Evolutionary conservation across 2,113 vertebrate species (phyloP), one percentile per base, ranked within the genome.

Genomic region (Rhinoptilus africanus): DNA sequence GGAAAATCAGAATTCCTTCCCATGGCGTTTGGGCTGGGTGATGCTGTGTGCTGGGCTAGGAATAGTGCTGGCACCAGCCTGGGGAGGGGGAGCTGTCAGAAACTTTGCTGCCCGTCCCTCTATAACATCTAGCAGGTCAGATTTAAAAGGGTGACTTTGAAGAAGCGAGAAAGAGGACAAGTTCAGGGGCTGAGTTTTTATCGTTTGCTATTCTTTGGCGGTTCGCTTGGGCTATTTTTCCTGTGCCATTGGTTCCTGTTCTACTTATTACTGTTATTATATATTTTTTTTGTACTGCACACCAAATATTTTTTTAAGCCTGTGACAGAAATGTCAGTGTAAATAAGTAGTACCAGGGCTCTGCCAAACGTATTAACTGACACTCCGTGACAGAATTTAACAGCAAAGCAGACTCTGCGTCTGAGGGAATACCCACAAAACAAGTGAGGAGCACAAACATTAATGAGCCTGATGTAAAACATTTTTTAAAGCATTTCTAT

Each of bases 401-500:
- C 37, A 72, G 87, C 86, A 95, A 97, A 97, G 91, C 87, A 75
- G 96, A 96, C 88, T 97, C 92, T 96, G 86, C 96, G 95, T 98
- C 92, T 93, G 97, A 96, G 95, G 94, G 94, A 98, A 97, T 95
- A 97, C 94, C 92, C 92, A 95, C 96, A 97, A 96, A 98, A 97
- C 71, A 97, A 97, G 96, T 63, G 81, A 91, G 90, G 95, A 97
- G 94, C 91, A 89, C 93, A 97, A 98, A 94, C 95, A 95, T 98
- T 98, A 98, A 98, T 98, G 97, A 98, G 97, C 94, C 88, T 93
- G 81, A 97, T 97, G 97, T 95, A 98, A 98, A 98, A 97, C 97
- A 97, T 97, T 98, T 98, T 98, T 97, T 86, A 98, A 97, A 98
- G 95, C 97, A 96, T 98, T 98, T 98, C 98, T 98, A 97, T 97